A percentile compares a stretch with the other conserved stretches of the same genome.
Conservation (phyloP, 2,113 vertebrate species). For the Paramisgurnus dabryanus region DNA sequence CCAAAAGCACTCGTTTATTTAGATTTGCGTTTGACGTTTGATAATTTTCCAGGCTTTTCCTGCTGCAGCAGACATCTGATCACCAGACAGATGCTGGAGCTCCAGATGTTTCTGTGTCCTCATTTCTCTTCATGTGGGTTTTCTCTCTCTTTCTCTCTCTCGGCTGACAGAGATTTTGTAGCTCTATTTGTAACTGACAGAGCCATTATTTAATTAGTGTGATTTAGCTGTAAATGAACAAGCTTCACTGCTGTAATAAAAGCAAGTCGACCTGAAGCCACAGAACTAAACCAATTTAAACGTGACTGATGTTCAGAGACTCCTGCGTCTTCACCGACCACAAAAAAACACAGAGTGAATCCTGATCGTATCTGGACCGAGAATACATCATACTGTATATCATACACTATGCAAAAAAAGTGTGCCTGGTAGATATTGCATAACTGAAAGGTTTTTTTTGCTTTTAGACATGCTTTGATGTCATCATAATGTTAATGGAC, state of each 20-base stretch:
- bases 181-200: slow-evolving; percentile 24
- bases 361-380: no score
- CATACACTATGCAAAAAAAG: no score
- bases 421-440: no score
- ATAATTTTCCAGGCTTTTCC: not conserved
- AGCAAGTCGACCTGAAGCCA: slow-evolving; percentile 30
- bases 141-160: not conserved
- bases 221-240: slow-evolving; percentile 41
- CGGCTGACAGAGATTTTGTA: not conserved
- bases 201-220: slow-evolving; percentile 28
- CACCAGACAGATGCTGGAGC: not conserved
- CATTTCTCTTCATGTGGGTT: not conserved
- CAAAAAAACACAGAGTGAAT: no score
- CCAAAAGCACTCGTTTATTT: no score
- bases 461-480: no score
- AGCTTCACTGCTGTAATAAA: slow-evolving; percentile 9
- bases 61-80: not conserved
- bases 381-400: no score
- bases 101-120: slow-evolving; percentile 22
- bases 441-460: no score
- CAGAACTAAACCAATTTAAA: not conserved
- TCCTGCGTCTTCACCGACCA: not conserved
- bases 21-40: no score
- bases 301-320: not conserved
- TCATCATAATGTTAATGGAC: no score